These are phyloP conservation scores for Meloe dianella DNA, from an alignment of 2,888 invertebrate genomes.

Conservation along the genomic window DNA sequence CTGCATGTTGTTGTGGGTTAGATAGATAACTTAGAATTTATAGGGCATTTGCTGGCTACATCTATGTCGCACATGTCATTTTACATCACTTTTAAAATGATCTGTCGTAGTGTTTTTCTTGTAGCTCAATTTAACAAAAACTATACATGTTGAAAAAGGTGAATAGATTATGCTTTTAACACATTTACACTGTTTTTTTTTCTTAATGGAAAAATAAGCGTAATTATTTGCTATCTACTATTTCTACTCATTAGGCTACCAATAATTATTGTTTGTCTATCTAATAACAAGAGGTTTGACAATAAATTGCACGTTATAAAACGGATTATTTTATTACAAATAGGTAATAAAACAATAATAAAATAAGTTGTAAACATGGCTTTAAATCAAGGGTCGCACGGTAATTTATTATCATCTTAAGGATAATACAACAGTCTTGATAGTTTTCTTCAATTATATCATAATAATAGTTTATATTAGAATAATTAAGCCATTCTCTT, in stretches of 20 bases:
- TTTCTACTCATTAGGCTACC: not conserved
- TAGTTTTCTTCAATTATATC: not conserved
- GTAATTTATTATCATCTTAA: slow-evolving; percentile 35
- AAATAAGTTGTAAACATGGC: slow-evolving; percentile 50
- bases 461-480: not conserved
- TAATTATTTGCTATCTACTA: too few relatives aligned
- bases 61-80: slow-evolving; percentile 35
- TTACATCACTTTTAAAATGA: slow-evolving; percentile 27
- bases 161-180: too few relatives aligned
- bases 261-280: slow-evolving; percentile 9
- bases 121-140: too few relatives aligned
- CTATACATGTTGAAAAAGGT: too few relatives aligned
- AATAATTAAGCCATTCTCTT: not conserved
- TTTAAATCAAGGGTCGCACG: slow-evolving; percentile 48
- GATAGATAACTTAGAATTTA: too few relatives aligned
- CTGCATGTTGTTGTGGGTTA: slow-evolving; percentile 2
- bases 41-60: slow-evolving; percentile 31
- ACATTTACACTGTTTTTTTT: too few relatives aligned
- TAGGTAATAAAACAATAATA: slow-evolving; percentile 53
- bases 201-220: too few relatives aligned
- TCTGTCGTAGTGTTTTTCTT: too few relatives aligned
- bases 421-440: not conserved
- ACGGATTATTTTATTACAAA: slow-evolving; percentile 54
- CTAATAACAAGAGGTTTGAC: slow-evolving; percentile 42
- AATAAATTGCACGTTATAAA: slow-evolving; percentile 52